Evolutionary conservation across 2,113 vertebrate species (phyloP).

Genomic region (Barbus barbus): DNA sequence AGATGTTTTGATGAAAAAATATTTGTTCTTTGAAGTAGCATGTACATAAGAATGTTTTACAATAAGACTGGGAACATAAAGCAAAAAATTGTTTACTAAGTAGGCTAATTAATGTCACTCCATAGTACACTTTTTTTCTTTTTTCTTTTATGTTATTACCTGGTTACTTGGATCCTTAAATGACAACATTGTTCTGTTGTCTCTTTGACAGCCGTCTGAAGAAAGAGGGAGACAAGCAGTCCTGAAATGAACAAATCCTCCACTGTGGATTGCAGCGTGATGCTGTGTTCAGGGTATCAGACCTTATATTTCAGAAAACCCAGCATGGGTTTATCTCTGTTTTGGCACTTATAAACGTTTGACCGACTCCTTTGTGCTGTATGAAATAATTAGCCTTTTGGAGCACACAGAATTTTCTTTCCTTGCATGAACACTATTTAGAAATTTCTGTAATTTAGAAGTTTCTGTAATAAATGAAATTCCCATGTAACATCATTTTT

Average conservation of each 20-base stretch:
- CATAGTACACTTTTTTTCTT: too few relatives aligned
- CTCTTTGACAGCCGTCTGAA: conserved; percentile 90
- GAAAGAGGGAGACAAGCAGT: conserved; percentile 99
- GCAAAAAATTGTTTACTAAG: too few relatives aligned
- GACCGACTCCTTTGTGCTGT: conserved; percentile 79
- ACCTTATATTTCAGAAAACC: conserved; percentile 42
- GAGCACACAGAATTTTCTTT: conserved; percentile 65
- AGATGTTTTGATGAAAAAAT: not conserved
- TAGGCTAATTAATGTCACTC: too few relatives aligned
- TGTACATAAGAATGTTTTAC: not conserved
- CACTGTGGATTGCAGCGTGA: conserved; percentile 76
- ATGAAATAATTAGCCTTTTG: conserved; percentile 78
- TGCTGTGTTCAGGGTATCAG: conserved; percentile 53
- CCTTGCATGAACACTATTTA: conserved; percentile 74
- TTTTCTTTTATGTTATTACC: not conserved
- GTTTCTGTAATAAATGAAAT: conserved; percentile 70
- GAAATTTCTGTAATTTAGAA: conserved; percentile 51
- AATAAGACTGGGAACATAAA: not conserved
- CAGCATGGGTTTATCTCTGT: conserved; percentile 58
- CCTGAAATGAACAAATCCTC: conserved; percentile 84
- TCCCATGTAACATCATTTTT: conserved; percentile 59
- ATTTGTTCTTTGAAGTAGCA: not conserved
- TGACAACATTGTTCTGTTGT: conserved; percentile 20
- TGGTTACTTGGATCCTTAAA: not conserved
- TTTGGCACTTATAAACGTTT: conserved; percentile 51